Conservation (phyloP, 1,140 invertebrate genomes). For the Zaprionus kolodkinae region DNA sequence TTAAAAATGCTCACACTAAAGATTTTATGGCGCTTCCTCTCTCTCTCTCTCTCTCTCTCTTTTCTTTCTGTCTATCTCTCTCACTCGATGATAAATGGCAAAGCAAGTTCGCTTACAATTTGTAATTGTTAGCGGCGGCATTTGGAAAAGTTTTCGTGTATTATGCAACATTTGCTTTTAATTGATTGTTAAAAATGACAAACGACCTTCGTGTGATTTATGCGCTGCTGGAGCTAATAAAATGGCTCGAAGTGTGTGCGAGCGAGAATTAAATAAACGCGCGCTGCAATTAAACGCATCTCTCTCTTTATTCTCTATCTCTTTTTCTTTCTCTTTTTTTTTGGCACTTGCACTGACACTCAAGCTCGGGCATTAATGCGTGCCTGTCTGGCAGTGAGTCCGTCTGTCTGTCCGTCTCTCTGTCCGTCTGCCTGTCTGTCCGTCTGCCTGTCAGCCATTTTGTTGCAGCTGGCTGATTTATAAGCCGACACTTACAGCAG, state of each 20-base stretch:
- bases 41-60: background rate
- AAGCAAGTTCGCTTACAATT: constrained; percentile 53
- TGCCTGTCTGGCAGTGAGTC: constrained; percentile 8
- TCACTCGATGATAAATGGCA: constrained; percentile 61
- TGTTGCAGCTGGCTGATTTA: constrained; percentile 70
- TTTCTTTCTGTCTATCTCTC: too few relatives aligned
- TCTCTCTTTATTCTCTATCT: background rate
- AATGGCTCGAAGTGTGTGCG: constrained; percentile 50
- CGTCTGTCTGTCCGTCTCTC: background rate
- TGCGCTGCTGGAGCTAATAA: constrained; percentile 66
- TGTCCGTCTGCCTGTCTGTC: background rate
- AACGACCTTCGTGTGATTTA: constrained; percentile 71
- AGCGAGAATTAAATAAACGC: constrained; percentile 65
- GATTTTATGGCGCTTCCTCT: constrained; percentile 25
- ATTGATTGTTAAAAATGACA: constrained; percentile 80
- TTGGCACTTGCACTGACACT: constrained; percentile 48
- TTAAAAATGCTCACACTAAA: constrained; percentile 39
- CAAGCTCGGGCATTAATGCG: constrained; percentile 72
- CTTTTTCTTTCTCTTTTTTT: constrained; percentile 22
- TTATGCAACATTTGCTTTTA: constrained; percentile 81
- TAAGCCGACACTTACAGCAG: constrained; percentile 74
- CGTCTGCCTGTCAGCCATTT: constrained; percentile 61
- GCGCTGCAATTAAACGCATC: constrained; percentile 67
- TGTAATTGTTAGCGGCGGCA: constrained; percentile 38
- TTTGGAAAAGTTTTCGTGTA: constrained; percentile 66